These are phyloP conservation scores for Cinclus mexicanus DNA, from an alignment of 2,113 vertebrate genomes.

Conservation along the genomic window DNA sequence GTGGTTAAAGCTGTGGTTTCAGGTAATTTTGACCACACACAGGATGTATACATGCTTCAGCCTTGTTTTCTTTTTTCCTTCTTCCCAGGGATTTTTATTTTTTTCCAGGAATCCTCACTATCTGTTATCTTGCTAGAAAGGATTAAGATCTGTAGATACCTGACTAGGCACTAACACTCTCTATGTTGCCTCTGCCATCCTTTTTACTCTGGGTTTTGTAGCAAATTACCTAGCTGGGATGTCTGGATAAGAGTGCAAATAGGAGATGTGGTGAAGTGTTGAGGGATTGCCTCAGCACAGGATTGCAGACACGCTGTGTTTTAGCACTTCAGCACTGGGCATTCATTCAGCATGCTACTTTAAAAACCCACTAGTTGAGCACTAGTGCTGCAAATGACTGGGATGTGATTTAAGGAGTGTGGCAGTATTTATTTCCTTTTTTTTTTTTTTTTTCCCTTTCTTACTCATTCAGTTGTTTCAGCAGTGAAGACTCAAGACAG, in stretches of 20 bases:
- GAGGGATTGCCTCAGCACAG: not conserved
- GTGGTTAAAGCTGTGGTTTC: not conserved
- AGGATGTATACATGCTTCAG: not conserved
- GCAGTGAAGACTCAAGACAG: not conserved
- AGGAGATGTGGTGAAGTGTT: not conserved
- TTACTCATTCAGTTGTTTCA: not conserved
- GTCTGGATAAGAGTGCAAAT: not conserved
- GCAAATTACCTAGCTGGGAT: not conserved
- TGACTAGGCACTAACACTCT: not conserved
- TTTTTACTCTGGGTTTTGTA: not conserved
- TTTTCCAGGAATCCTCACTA: not conserved
- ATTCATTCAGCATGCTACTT: not conserved
- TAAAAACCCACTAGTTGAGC: not conserved
- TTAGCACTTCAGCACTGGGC: not conserved
- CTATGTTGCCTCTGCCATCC: not conserved
- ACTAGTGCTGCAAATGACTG: not conserved
- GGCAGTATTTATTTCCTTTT: not conserved
- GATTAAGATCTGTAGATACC: conserved; percentile 26
- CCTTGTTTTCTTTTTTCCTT: not conserved
- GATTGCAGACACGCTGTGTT: not conserved
- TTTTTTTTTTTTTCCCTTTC: not conserved
- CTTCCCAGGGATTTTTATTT: not conserved
- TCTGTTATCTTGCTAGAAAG: not conserved
- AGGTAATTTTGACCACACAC: not conserved
- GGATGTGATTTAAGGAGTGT: not conserved